Conservation (phyloP, 2,888 invertebrate genomes). For the Volucella bombylans region DNA sequence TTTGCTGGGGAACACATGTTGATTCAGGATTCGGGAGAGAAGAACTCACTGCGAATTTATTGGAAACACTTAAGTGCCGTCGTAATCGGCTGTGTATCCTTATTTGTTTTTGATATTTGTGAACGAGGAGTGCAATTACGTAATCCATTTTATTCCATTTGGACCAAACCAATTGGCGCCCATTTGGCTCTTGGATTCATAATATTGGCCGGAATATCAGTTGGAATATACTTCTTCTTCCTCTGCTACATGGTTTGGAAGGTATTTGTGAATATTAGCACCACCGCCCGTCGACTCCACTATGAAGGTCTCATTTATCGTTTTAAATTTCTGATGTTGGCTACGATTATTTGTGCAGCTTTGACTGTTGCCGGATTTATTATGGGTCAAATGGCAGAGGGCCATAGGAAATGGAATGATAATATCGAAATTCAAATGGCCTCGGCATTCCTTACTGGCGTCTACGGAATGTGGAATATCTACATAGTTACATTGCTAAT, state of each 20-base stretch:
- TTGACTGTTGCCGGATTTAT: slow-evolving; percentile 97
- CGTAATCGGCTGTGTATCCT: slow-evolving; percentile 92
- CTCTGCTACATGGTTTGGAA: slow-evolving; percentile 96
- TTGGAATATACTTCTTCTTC: slow-evolving; percentile 95
- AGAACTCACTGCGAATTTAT: slow-evolving; percentile 91
- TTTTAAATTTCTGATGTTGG: slow-evolving; percentile 98
- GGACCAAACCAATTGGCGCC: slow-evolving; percentile 96
- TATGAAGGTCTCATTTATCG: slow-evolving; percentile 98
- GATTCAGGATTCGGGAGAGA: slow-evolving; percentile 90
- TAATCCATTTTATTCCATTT: slow-evolving; percentile 99
- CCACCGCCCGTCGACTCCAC: slow-evolving; percentile 93
- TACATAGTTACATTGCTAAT: slow-evolving; percentile 97
- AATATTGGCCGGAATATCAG: slow-evolving; percentile 94
- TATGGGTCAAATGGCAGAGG: slow-evolving; percentile 95
- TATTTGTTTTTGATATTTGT: slow-evolving; percentile 98
- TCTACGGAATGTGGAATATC: slow-evolving; percentile 99
- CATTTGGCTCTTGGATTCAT: slow-evolving; percentile 87
- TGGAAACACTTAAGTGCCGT: slow-evolving; percentile 98
- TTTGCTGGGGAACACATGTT: slow-evolving; percentile 99
- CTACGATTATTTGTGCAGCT: slow-evolving; percentile 96
- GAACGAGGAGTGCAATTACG: slow-evolving; percentile 97
- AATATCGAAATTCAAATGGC: slow-evolving; percentile 93
- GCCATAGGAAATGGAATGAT: slow-evolving; percentile 98
- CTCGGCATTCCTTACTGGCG: slow-evolving; percentile 98
- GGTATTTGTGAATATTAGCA: slow-evolving; percentile 94